Percentiles rank a stretch among this genome's conserved stretches.
These are phyloP conservation scores for Betta splendens DNA, from an alignment of 2,797 vertebrate genomes.

Conservation along the genomic window DNA sequence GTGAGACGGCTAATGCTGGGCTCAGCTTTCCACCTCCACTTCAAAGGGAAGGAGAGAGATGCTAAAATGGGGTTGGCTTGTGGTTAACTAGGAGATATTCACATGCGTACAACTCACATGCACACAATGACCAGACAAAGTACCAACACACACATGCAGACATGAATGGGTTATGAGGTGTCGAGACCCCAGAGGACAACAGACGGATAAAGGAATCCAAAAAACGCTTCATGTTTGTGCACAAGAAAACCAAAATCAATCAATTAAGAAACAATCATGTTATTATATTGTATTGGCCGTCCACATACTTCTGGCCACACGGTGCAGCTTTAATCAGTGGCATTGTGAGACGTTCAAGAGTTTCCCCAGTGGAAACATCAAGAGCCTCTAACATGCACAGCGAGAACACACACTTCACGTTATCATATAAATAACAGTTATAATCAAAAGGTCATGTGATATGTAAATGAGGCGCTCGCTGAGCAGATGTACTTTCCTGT, in stretches of 20 bases:
- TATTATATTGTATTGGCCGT: background rate
- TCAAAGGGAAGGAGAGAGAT: slow-evolving; percentile 54
- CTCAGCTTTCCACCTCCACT: slow-evolving; percentile 67
- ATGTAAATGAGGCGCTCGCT: slow-evolving; percentile 9
- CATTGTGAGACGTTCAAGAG: slow-evolving; percentile 22
- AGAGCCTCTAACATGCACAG: slow-evolving; percentile 18
- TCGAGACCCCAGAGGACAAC: no score
- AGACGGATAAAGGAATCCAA: no score
- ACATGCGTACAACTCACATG: slow-evolving; percentile 25
- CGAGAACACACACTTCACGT: slow-evolving; percentile 33
- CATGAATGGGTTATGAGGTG: no score
- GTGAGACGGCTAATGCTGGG: slow-evolving; percentile 47
- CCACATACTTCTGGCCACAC: background rate
- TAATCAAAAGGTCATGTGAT: slow-evolving; percentile 47
- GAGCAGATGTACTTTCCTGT: slow-evolving; percentile 16
- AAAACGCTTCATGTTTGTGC: no score
- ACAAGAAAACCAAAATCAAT: no score
- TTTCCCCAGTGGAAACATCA: slow-evolving; percentile 22
- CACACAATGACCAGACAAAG: slow-evolving; percentile 16
- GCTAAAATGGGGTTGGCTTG: slow-evolving; percentile 11
- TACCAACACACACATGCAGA: slow-evolving; percentile 2
- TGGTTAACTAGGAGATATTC: slow-evolving; percentile 38
- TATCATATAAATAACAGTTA: slow-evolving; percentile 40
- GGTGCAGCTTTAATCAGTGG: slow-evolving; percentile 24
- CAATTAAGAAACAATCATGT: no score